phyloP scores from a whole-genome alignment of 2,888 invertebrate genomes.

The Drosophila dives region DNA sequence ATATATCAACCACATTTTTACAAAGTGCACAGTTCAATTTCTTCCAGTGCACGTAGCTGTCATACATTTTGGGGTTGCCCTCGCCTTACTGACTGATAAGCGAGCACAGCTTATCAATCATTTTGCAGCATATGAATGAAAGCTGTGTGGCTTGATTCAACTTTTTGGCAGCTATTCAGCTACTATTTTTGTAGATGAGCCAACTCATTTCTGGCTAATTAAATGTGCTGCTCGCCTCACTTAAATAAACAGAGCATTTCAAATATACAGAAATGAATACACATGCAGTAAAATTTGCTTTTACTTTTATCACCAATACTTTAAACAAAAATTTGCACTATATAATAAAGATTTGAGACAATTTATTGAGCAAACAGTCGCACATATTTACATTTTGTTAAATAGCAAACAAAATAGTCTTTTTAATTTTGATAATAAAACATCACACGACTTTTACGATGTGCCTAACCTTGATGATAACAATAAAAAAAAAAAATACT shows the following conservation, averaged over 20 bases:
- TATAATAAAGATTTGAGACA: slow-evolving; percentile 15
- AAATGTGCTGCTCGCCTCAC: slow-evolving; percentile 35
- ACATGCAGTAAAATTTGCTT: slow-evolving; percentile 35
- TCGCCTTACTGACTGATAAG: slow-evolving; percentile 31
- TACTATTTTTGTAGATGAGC: slow-evolving; percentile 52
- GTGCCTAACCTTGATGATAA: slow-evolving; percentile 59
- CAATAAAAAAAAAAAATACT: background rate
- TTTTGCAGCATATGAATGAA: slow-evolving; percentile 19
- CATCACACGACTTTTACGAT: slow-evolving; percentile 55
- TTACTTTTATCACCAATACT: slow-evolving; percentile 43
- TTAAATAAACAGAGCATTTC: slow-evolving; percentile 46
- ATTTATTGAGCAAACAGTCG: slow-evolving; percentile 34
- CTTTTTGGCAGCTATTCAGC: slow-evolving; percentile 33
- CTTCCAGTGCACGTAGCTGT: background rate
- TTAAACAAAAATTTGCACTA: slow-evolving; percentile 13
- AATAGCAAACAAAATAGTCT: slow-evolving; percentile 61
- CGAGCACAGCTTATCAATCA: slow-evolving; percentile 44
- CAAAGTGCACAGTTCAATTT: background rate
- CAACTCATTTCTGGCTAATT: slow-evolving; percentile 29
- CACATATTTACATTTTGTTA: slow-evolving; percentile 48
- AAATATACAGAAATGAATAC: slow-evolving; percentile 4
- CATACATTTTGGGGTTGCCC: slow-evolving; percentile 35
- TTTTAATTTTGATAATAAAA: slow-evolving; percentile 19
- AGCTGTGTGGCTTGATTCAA: slow-evolving; percentile 1
- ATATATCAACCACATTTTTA: background rate